Evolutionary conservation across 1,140 invertebrate genomes (phyloP).

Genomic region (Aphelinus atriplicis): DNA sequence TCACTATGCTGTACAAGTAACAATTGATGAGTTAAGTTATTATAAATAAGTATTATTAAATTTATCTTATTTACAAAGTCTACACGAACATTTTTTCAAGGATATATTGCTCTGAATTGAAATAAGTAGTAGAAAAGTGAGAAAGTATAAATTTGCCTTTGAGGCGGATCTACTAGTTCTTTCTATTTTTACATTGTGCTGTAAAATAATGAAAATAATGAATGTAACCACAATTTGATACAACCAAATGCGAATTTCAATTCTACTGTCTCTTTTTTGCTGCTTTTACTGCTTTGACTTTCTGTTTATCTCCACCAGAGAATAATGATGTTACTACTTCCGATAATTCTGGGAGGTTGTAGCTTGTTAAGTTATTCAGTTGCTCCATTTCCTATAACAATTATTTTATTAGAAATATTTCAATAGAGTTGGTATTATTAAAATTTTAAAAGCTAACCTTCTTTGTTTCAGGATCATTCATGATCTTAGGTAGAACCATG

Average conservation of each 20-base stretch:
- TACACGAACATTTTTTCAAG: too few species aligned
- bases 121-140: too few species aligned
- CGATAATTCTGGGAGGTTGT: constrained; percentile 90
- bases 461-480: constrained; percentile 96
- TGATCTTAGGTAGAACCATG: constrained; percentile 94
- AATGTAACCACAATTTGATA: neutral
- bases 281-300: constrained; percentile 72
- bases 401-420: constrained; percentile 12
- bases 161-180: too few species aligned
- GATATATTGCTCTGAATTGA: too few species aligned
- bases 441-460: constrained; percentile 65
- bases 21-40: too few species aligned
- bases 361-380: constrained; percentile 82
- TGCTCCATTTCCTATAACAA: constrained; percentile 84
- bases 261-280: constrained; percentile 75
- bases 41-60: too few species aligned
- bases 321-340: constrained; percentile 87
- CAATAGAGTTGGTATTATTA: neutral
- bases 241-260: neutral
- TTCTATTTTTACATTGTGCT: neutral
- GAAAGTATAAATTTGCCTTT: too few species aligned
- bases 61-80: too few species aligned
- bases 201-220: constrained; percentile 9
- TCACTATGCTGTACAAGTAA: constrained; percentile 10
- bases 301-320: constrained; percentile 72